phyloP scores from a whole-genome alignment of 2,797 vertebrate species.

The Sebastes vulpes region DNA sequence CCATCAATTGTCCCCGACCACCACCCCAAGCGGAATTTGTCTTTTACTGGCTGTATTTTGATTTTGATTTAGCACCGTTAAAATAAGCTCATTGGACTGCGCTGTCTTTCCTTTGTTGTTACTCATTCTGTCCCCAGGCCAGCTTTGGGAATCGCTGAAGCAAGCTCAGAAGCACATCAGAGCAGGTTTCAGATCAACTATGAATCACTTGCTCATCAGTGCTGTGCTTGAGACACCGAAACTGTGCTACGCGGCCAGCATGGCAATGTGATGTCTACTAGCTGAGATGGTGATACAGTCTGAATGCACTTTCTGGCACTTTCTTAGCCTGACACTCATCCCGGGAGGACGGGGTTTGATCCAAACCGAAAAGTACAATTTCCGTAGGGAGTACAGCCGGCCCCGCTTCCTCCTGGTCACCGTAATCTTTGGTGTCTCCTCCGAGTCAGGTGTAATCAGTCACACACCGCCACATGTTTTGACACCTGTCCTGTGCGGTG shows the following conservation, averaged over 20 bases:
- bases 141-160: conserved; percentile 17
- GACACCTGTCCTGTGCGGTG: conserved; percentile 78
- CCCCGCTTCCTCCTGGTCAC: conserved; percentile 72
- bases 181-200: conserved; percentile 57
- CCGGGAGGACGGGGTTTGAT: conserved; percentile 63
- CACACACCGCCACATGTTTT: conserved; percentile 77
- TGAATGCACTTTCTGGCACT: conserved; percentile 79
- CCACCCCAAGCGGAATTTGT: neutral
- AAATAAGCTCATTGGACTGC: neutral
- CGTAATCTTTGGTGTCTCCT: conserved; percentile 76
- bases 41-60: neutral
- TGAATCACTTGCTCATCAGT: conserved; percentile 19
- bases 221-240: conserved; percentile 25
- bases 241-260: conserved; percentile 34
- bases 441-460: conserved; percentile 79
- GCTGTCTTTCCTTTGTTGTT: neutral
- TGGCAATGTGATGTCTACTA: conserved; percentile 59
- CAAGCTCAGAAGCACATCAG: conserved; percentile 1
- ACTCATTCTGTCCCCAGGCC: neutral
- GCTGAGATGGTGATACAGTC: conserved; percentile 71
- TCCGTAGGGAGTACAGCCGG: conserved; percentile 67
- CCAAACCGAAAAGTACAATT: conserved; percentile 72
- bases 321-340: conserved; percentile 78
- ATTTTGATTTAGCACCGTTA: neutral
- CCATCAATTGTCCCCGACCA: too few species aligned